Percentiles rank a stretch among this genome's conserved stretches.
These are phyloP conservation scores for Apodemus agrarius DNA, from an alignment of 2,797 vertebrate species.

Conservation along the genomic window DNA sequence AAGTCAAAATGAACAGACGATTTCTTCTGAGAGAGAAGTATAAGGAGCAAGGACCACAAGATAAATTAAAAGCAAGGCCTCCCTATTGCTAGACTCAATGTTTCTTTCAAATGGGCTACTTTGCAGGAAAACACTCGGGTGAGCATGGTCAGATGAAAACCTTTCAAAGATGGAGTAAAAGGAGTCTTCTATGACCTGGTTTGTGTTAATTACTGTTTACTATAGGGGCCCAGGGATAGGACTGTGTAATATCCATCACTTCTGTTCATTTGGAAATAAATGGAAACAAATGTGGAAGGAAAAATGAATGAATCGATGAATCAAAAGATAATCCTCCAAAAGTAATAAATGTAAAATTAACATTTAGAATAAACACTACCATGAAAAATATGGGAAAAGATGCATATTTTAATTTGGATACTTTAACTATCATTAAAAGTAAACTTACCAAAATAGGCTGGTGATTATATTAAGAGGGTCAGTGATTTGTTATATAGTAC, in stretches of 20 bases:
- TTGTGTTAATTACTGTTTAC: constrained; percentile 12
- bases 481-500: neutral
- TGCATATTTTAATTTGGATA: constrained; percentile 8
- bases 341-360: constrained; percentile 46
- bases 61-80: neutral
- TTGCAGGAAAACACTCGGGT: neutral
- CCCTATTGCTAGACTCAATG: neutral
- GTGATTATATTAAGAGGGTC: neutral
- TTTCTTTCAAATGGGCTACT: neutral
- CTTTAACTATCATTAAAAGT: constrained; percentile 31
- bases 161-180: neutral
- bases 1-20: neutral
- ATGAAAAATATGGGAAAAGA: constrained; percentile 27
- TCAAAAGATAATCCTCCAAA: neutral
- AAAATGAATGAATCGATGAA: neutral
- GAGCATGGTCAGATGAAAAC: neutral
- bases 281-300: neutral
- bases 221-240: neutral
- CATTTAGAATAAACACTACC: constrained; percentile 26
- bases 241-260: neutral
- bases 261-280: neutral
- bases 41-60: neutral
- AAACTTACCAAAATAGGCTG: neutral
- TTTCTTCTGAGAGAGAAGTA: neutral
- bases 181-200: neutral